Base-by-base conservation (phyloP, 1,140 invertebrate species). In the Leptonema lineaticorne region DNA sequence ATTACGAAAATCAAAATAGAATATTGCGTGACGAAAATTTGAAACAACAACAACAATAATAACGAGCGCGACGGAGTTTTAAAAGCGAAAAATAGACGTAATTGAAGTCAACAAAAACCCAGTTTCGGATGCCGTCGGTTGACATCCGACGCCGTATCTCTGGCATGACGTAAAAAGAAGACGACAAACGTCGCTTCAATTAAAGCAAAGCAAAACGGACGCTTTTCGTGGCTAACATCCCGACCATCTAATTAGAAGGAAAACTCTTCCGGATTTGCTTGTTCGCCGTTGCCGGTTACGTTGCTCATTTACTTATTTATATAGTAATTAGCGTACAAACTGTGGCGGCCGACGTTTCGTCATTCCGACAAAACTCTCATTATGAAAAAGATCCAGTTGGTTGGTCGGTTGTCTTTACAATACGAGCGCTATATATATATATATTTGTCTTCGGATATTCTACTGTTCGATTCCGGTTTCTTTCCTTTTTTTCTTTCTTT, bases 251-350 rank as follows among this genome's bases (percentile, higher is more conserved):
- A 64, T 64, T 64, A 64, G 33, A 45, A 29, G 45, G n/a, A n/a
- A 64, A 64, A 64, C 62, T 64, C 62, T 64, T 64, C 62, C 62
- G 62, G 33, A 62, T 45, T 64, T 20, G 41, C 28, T 45, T 7
- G 46, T 48, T n/a, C 20, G 46, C 41, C 4, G 30, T 11, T 11
- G 30, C 30, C 30, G 30, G 30, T 9, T 58, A n/a, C 11, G 56
- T 24, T 62, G 30, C 62, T 64, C 27, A 64, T 64, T 64, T 64
- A 64, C 33, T 64, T 59, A 59, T 33, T 48, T 33, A 64, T 64
- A 48, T 64, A 20, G 41, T 64, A 64, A 64, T 64, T 64, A 64
- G 37, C 62, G 41, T 45, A 30, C 59, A 50, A 28, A 8, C 50
- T 1, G 30, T 11, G n/a, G n/a, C 14, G n/a, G 9, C 60, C 2